These are phyloP conservation scores for Stigmatopora nigra DNA, from an alignment of 2,113 vertebrate genomes.

Conservation along the genomic window DNA sequence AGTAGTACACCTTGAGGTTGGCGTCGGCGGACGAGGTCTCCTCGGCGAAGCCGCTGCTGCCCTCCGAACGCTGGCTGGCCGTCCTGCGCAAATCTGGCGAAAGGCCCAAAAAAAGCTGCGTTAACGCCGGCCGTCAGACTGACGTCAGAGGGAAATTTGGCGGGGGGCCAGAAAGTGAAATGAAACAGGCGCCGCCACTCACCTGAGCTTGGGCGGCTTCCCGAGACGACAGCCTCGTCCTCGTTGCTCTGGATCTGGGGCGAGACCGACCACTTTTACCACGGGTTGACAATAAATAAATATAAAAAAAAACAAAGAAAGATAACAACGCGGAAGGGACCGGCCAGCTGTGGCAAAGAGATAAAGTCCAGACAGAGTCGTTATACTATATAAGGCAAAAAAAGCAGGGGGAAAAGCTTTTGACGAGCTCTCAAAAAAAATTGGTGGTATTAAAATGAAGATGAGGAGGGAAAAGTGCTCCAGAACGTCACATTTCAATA, in stretches of 20 bases:
- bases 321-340: background rate
- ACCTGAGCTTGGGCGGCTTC: slow-evolving; percentile 53
- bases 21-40: slow-evolving; percentile 78
- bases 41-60: slow-evolving; percentile 93
- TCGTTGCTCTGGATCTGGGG: slow-evolving; percentile 90
- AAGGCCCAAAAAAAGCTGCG: slow-evolving; percentile 31
- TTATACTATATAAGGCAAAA: background rate
- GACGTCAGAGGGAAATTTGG: background rate
- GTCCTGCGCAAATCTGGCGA: slow-evolving; percentile 76
- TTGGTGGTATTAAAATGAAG: too few species aligned
- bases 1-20: slow-evolving; percentile 75
- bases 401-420: background rate
- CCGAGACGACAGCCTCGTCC: slow-evolving; percentile 72
- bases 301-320: background rate
- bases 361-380: background rate
- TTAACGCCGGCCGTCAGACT: background rate
- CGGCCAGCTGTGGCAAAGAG: background rate
- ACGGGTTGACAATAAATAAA: slow-evolving; percentile 55
- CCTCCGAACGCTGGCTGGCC: slow-evolving; percentile 88
- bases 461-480: too few species aligned
- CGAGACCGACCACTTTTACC: background rate
- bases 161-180: background rate
- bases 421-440: background rate
- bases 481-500: too few species aligned
- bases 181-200: slow-evolving; percentile 27